phyloP scores from a whole-genome alignment of 2,113 vertebrate genomes.

The Scatophagus argus region DNA sequence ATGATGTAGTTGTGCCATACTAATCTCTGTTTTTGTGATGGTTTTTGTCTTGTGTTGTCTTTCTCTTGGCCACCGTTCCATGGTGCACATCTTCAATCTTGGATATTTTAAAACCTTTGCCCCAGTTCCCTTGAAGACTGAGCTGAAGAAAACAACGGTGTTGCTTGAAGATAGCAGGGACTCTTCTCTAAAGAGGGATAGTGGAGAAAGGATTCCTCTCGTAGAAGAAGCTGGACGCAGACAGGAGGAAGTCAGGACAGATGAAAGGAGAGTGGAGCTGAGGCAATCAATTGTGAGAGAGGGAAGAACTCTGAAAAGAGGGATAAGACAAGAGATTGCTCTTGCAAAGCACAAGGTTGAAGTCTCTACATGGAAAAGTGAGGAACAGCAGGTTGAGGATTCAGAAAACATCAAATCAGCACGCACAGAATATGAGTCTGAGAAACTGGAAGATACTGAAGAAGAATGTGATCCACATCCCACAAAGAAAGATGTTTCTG shows the following conservation, averaged over 20 bases:
- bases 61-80: constrained; percentile 66
- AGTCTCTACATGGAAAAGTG: background rate
- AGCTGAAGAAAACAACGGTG: constrained; percentile 18
- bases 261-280: constrained; percentile 10
- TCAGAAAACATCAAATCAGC: background rate
- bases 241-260: constrained; percentile 23
- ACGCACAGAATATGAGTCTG: constrained; percentile 8
- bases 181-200: constrained; percentile 8
- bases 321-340: constrained; percentile 6
- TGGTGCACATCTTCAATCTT: constrained; percentile 74
- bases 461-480: background rate
- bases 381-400: constrained; percentile 22
- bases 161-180: constrained; percentile 52
- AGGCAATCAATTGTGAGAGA: constrained; percentile 1
- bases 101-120: constrained; percentile 57
- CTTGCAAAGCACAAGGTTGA: background rate
- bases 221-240: constrained; percentile 40
- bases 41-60: constrained; percentile 60
- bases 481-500: background rate
- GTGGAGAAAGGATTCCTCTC: constrained; percentile 18
- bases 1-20: background rate
- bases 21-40: constrained; percentile 31
- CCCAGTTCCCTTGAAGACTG: constrained; percentile 55
- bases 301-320: background rate
- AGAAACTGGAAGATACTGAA: background rate